Evolutionary conservation across 1,140 invertebrate species (phyloP), one percentile per base, ranked within the genome.

Genomic region (Aphaenogaster floridana): DNA sequence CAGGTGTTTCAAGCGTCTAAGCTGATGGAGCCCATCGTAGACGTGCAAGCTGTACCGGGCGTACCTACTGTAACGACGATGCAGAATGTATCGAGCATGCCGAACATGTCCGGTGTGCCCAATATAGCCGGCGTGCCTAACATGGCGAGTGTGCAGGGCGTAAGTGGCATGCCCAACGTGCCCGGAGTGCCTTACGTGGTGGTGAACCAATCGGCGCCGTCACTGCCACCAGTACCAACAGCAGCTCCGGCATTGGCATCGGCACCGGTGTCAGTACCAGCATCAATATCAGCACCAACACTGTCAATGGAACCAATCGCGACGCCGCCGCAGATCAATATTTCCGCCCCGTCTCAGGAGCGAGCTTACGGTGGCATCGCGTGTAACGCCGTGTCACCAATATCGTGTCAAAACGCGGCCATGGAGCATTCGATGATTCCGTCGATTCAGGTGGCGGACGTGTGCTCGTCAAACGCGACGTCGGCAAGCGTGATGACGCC

Each of bases 1-100:
- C 97, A 98, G 95, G 97, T 97, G 52, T 97, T 97, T 92, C 97
- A 98, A 95, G 97, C 97, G 0, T 97, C 97, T 86, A 98, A 98
- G 94, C 87, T 95, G 0, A 97, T 98, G 94, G 97, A 98, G 92
- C 97, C 97, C 0, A 97, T 98, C 80, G 96, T 98, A 1, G 97
- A 98, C 93, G 93, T 94, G 34, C 92, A 93, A 28, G 88, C 92
- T 15, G 92, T 94, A 6, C 90, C 92, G n/a, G 76, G 90, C 5
- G 91, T 94, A 34, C 93, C 91, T 7, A 94, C 91, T 13, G 92
- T 94, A 8, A 88, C 92, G 4, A 89, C 91, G 6, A 96, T 97
- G 39, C 96, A 97, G 1, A 93, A 88, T 17, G 87, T 93, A 69
- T 76, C 91, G 15, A 84, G 78, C 9, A 87, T 92, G n/a, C 91